These are phyloP conservation scores for Athalia circularis DNA, from an alignment of 2,888 invertebrate genomes.

Conservation along the genomic window DNA sequence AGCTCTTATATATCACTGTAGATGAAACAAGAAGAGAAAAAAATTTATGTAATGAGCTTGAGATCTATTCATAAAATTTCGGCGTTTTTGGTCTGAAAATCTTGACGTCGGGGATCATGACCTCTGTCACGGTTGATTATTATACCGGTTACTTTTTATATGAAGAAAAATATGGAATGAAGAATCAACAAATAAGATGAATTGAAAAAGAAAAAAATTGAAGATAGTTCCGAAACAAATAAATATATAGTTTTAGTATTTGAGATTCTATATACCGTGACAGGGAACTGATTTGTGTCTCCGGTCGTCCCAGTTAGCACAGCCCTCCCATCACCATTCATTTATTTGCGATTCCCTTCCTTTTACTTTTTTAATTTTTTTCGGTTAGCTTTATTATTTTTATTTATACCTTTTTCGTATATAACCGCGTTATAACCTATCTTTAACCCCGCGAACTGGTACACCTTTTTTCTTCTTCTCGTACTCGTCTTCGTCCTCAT, in stretches of 20 bases:
- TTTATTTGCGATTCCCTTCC: slow-evolving; percentile 46
- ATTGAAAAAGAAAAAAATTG: background rate
- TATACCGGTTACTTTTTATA: slow-evolving; percentile 8
- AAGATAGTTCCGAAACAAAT: slow-evolving; percentile 41
- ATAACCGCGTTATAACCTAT: background rate
- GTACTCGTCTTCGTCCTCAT: background rate
- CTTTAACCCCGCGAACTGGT: slow-evolving; percentile 32
- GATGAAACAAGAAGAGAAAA: background rate
- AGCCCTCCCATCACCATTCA: slow-evolving; percentile 43
- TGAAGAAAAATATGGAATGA: background rate
- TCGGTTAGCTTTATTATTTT: slow-evolving; percentile 3
- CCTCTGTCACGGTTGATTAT: slow-evolving; percentile 25
- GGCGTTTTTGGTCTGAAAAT: slow-evolving; percentile 14
- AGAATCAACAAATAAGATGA: too few relatives aligned
- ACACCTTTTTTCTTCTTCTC: background rate
- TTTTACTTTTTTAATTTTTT: slow-evolving; percentile 30
- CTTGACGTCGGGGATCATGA: slow-evolving; percentile 27
- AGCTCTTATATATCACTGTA: too few relatives aligned
- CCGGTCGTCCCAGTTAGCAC: slow-evolving; percentile 48
- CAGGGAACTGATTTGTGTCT: slow-evolving; percentile 47
- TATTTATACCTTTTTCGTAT: too few relatives aligned
- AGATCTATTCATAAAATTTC: background rate
- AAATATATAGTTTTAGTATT: slow-evolving; percentile 33
- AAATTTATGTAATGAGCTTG: background rate
- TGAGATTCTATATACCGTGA: background rate